Percentiles rank a stretch among this genome's conserved stretches.
phyloP scores from a whole-genome alignment of 2,888 invertebrate genomes.

The Bellardia pandia region DNA sequence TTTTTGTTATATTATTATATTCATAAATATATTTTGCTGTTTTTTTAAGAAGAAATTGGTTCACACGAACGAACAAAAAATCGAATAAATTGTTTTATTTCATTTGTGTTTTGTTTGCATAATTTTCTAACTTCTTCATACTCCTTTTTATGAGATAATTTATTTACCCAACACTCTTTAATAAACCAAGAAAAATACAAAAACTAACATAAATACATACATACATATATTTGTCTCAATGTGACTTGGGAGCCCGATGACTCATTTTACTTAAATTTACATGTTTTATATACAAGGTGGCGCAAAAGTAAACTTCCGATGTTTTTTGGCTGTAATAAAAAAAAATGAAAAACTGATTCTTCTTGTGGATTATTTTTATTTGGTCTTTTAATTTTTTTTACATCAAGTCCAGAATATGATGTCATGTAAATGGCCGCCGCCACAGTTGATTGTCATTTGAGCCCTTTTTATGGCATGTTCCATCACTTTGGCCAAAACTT shows the following conservation, averaged over 20 bases:
- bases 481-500: no score
- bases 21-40: neutral
- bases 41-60: slow-evolving; percentile 1
- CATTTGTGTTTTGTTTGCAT: neutral
- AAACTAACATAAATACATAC: neutral
- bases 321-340: no score
- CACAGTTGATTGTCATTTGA: no score
- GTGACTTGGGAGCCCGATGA: slow-evolving; percentile 28
- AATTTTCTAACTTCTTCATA: neutral
- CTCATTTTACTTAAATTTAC: slow-evolving; percentile 34
- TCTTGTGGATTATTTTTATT: no score
- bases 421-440: no score
- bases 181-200: neutral
- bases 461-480: no score
- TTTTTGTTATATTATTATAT: slow-evolving; percentile 7
- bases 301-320: no score
- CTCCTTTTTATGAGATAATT: slow-evolving; percentile 2
- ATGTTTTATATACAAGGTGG: neutral
- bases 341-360: no score
- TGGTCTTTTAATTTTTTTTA: no score
- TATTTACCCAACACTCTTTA: neutral
- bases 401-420: no score
- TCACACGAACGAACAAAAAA: neutral
- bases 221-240: neutral
- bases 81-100: neutral